Base-by-base conservation (phyloP, 2,113 vertebrate genomes). In the Anoura caudifer region DNA sequence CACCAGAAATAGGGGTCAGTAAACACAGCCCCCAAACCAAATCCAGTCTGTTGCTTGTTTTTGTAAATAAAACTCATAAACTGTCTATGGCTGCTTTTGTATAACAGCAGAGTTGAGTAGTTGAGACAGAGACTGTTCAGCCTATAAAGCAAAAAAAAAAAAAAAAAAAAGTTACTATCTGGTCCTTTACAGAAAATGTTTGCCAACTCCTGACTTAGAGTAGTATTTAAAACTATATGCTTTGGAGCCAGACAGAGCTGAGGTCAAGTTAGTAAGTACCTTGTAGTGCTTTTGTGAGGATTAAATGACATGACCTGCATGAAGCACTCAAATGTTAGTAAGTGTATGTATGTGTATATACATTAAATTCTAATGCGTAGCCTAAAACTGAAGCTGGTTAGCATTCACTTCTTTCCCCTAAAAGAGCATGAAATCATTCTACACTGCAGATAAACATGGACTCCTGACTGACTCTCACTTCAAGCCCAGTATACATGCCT, bases 121-220 rank as follows among this genome's bases (percentile, higher is more conserved):
- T 13, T 56, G 36, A 94, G 61, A 90, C 43, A 83, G 24, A 88
- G 59, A 43, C 31, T 65, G 47, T 36, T 56, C 7, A 43, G 41
- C 9, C 33, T 67, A 11, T 45, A 70, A 87, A 94, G 69, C 36
- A n/a, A 26, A 87, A 93, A 22, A 83, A 96, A 82, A 14, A 80
- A n/a, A 75, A 83, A 90, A 97, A 83, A 96, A 82, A 14, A 80
- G 33, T 91, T 91, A 73, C 50, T 94, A 20, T 33, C 24, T 70
- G 28, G 43, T 81, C n/a, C 13, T 76, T 90, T 92, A 59, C 1
- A 90, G 59, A 86, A 69, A 85, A 95, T 45, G 19, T 43, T 38
- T 87, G 72, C 5, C 69, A 82, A 76, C 4, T 26, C 24, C 45
- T 26, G 17, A 72, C 47, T 88, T 54, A 75, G 6, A 45, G 24